Evolutionary conservation across 2,113 vertebrate species (phyloP), one percentile per base, ranked within the genome.

Genomic region (Semnornis frantzii): DNA sequence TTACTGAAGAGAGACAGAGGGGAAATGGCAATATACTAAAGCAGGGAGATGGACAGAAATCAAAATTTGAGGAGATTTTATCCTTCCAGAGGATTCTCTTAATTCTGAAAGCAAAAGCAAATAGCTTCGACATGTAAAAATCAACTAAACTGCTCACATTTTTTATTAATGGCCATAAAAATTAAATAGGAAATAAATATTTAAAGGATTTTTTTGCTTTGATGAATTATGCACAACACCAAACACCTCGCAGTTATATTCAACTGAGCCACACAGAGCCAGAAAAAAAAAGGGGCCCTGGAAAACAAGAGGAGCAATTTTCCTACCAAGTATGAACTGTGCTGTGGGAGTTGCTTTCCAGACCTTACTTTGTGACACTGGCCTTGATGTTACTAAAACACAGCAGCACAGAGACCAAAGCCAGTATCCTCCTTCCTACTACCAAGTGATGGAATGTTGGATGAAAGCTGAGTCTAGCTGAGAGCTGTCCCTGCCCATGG

Each of bases 201-300:
- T 87, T 62, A 86, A 92, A 37, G 4, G 31, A 21, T 30, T 85
- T 72, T 86, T 44, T 44, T 72, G 20, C 84, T 93, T 92, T 91
- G 93, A 94, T 92, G 59, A 92, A 79, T 91, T 87, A 87, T 91
- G 69, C 25, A 89, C 46, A 54, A 68, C 81, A 20, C 27, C 2
- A 57, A 54, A 55, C 27, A 44, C 74, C 77, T 63, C 21, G 16
- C 52, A 85, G 48, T 65, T 83, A 31, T 54, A 54, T 72, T 86
- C 77, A 68, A 15, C 58, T 46, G 59, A 65, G 9, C n/a, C 27
- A 42, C 34, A 64, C 27, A 87, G 52, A 70, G 10, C 31, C 50
- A 39, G 15, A 28, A 25, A 63, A n/a, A 64, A 79, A 71, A 79
- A 23, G 3, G 12, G 20, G 11, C 66, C 39, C 9, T 27, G 59